Base-by-base conservation (phyloP, 2,797 vertebrate species). In the Tinamus major region DNA sequence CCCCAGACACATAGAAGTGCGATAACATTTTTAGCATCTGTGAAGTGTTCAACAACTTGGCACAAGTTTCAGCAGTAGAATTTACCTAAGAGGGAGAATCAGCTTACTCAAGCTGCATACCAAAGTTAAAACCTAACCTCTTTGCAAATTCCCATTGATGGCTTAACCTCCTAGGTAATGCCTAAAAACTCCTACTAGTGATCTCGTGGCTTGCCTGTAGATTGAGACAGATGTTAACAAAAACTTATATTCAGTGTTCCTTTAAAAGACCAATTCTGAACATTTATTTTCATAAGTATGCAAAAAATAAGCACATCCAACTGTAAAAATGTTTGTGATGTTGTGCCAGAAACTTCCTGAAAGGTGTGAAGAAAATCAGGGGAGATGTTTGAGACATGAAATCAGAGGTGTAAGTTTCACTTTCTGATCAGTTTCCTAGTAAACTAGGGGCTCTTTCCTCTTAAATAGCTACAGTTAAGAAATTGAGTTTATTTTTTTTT, bases 161-260 rank as follows among this genome's bases (percentile, higher is more conserved):
- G 0, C 81, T 92, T 79, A 71, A 69, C 46, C 23, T 72, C 26
- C 62, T 44, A 31, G 9, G 56, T 78, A 64, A 65, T 39, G 27
- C 79, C 89, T 92, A 63, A 87, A 87, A 7, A 21, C 17, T 77
- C 24, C 46, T 83, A 0, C 42, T 2, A 0, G 42, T 76, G 62
- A 75, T 24, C 37, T 87, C 72, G 48, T 51, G 20, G 9, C 33
- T 83, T 68, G 49, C 24, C 41, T 0, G 0, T 41, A 63, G 39
- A 71, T 29, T 82, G 84, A 90, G 82, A 31, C 76, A 51, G 59
- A 56, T 76, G 39, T 68, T 87, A 87, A 93, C 93, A 58, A 92
- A 72, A 46, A 46, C 18, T 85, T 75, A 42, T 2, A 3, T 39
- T 90, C 71, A 62, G 10, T 62, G 24, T 80, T 77, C 71, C n/a